phyloP scores from a whole-genome alignment of 2,113 vertebrate genomes.

The Hippoglossus stenolepis region DNA sequence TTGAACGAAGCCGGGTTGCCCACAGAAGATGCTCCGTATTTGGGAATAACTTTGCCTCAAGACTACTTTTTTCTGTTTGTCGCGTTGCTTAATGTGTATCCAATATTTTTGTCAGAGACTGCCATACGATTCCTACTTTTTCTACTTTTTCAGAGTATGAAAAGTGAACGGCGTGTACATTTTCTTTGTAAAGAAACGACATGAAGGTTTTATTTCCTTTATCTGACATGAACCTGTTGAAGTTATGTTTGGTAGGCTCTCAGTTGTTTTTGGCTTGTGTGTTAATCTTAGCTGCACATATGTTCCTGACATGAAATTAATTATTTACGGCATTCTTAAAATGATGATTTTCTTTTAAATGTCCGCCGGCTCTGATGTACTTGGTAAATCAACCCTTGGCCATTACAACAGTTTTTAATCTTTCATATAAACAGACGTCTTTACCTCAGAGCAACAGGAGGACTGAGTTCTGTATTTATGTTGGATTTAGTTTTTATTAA shows the following conservation, averaged over 20 bases:
- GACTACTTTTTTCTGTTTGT: constrained; percentile 68
- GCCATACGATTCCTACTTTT: constrained; percentile 72
- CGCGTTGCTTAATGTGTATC: constrained; percentile 57
- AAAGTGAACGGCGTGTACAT: constrained; percentile 47
- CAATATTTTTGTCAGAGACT: constrained; percentile 70
- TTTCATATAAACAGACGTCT: constrained; percentile 27
- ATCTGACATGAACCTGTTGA: constrained; percentile 43
- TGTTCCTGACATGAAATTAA: constrained; percentile 25
- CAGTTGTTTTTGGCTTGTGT: constrained; percentile 29
- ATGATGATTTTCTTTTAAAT: constrained; percentile 17
- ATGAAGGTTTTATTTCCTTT: constrained; percentile 61
- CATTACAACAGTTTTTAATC: constrained; percentile 11
- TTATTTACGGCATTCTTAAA: constrained; percentile 42
- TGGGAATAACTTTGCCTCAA: constrained; percentile 73
- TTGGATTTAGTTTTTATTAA: constrained; percentile 32
- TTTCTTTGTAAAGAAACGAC: constrained; percentile 45
- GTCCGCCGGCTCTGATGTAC: constrained; percentile 27
- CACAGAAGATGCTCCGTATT: constrained; percentile 58
- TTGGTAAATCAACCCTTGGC: constrained; percentile 16
- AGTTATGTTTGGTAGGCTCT: constrained; percentile 36
- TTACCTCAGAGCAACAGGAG: constrained; percentile 47
- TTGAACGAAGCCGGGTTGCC: constrained; percentile 53
- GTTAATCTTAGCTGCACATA: constrained; percentile 39
- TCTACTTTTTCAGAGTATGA: constrained; percentile 67
- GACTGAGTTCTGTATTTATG: constrained; percentile 50